Base-by-base conservation (phyloP, 1,140 invertebrate species). In the Nomia melanderi region DNA sequence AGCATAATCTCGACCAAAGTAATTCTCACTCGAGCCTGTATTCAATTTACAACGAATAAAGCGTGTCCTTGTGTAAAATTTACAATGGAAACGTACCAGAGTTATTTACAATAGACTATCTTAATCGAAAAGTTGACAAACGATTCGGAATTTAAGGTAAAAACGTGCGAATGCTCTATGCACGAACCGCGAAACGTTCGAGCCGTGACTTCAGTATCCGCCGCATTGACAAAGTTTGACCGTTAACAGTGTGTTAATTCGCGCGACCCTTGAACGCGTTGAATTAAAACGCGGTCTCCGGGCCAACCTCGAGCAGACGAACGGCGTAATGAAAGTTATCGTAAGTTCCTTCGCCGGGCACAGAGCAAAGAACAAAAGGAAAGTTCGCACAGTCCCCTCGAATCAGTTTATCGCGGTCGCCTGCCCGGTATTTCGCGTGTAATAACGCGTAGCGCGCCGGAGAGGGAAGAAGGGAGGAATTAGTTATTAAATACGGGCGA, bases 401-500 rank as follows among this genome's bases (percentile, higher is more conserved):
- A 36, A 62, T 76, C 69, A 20, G 44, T 56, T 81, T 76, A 80
- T 64, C 64, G 36, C 44, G 11, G 12, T 3, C 36, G 27, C 53
- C 41, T 12, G 23, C 6, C 0, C 33, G 2, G 23, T 33, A 50
- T 70, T 70, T 57, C 41, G 41, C 17, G n/a, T 20, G 59, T 31
- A 74, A 56, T 62, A 62, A 47, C 33, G 14, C 20, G 33, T 11
- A 17, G 12, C n/a, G n/a, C n/a, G n/a, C n/a, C n/a, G n/a, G n/a
- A n/a, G n/a, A n/a, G n/a, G n/a, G n/a, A n/a, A n/a, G 6, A 27
- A 2, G 25, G 39, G 17, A 20, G 31, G 11, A 50, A 82, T 78
- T 78, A 59, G 14, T 71, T 78, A 73, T 83, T 83, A 83, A 82
- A 78, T 69, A 36, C 39, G 54, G 14, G 39, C 36, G 64, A 78